Evolutionary conservation across 2,888 invertebrate species (phyloP).

Genomic region (Scaptomyza caliginosa): DNA sequence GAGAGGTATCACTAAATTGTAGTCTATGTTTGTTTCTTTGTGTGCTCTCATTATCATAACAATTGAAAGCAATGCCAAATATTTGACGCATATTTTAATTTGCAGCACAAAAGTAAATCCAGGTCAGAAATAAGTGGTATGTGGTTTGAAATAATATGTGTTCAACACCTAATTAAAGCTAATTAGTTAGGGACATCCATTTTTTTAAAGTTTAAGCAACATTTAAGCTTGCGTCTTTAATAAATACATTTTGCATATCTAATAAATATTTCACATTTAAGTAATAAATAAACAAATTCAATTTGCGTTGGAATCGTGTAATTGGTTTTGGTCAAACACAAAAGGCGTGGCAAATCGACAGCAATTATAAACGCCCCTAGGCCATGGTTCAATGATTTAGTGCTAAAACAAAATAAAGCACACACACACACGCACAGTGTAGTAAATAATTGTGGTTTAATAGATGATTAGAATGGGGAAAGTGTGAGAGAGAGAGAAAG

Average conservation of each 20-base stretch:
- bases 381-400: constrained; percentile 67
- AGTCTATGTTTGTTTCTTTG: background rate
- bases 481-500: constrained; percentile 30
- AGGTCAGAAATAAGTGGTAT: constrained; percentile 7
- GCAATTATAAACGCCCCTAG: constrained; percentile 65
- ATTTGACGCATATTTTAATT: constrained; percentile 30
- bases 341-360: constrained; percentile 46
- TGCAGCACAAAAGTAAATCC: constrained; percentile 5
- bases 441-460: constrained; percentile 70
- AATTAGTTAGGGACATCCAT: background rate
- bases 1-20: constrained; percentile 27
- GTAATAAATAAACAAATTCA: constrained; percentile 40
- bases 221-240: no score
- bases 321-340: constrained; percentile 47
- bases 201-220: background rate
- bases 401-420: constrained; percentile 15
- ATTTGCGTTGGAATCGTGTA: constrained; percentile 41
- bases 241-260: no score
- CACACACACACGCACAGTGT: background rate
- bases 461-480: constrained; percentile 56
- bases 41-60: constrained; percentile 35
- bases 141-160: background rate
- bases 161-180: constrained; percentile 11
- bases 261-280: constrained; percentile 39
- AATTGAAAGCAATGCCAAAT: constrained; percentile 43